These are phyloP conservation scores for Uropetala carovei DNA, from an alignment of 2,888 invertebrate genomes.

Conservation along the genomic window DNA sequence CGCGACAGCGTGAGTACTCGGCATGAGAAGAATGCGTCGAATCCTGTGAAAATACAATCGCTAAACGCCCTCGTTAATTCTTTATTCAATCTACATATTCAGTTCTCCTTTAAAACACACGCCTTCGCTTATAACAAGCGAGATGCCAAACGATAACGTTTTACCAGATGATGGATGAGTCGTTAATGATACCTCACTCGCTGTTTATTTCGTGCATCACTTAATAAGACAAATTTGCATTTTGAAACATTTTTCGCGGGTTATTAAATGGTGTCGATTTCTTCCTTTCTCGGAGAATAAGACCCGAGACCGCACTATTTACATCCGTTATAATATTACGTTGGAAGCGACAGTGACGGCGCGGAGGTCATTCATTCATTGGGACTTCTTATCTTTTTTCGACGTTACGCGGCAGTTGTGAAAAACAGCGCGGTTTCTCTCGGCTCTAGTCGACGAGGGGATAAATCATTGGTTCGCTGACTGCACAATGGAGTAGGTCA, in stretches of 20 bases:
- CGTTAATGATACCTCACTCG: conserved; percentile 19
- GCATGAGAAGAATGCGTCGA: not conserved
- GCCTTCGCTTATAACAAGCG: not conserved
- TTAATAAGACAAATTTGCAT: conserved; percentile 1
- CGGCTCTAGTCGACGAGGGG: not conserved
- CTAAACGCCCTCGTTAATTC: not conserved
- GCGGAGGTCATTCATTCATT: not conserved
- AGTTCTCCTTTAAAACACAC: conserved; percentile 5
- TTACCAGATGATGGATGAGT: conserved; percentile 16
- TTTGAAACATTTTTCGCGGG: not conserved
- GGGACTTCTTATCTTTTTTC: not conserved
- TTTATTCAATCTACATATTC: not conserved
- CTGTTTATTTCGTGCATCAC: conserved; percentile 18
- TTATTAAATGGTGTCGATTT: not conserved
- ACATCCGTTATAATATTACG: not conserved
- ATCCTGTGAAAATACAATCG: not conserved
- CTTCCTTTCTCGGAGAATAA: not conserved
- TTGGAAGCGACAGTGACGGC: not conserved
- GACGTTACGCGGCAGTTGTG: not conserved
- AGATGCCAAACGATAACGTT: conserved; percentile 9
- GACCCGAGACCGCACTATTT: not conserved
- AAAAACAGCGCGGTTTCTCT: no score
- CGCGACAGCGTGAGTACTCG: not conserved
- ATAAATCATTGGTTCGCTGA: not conserved
- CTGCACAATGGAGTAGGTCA: not conserved